Evolutionary conservation across 1,140 invertebrate genomes (phyloP).

Genomic region (Melanaphis sacchari): DNA sequence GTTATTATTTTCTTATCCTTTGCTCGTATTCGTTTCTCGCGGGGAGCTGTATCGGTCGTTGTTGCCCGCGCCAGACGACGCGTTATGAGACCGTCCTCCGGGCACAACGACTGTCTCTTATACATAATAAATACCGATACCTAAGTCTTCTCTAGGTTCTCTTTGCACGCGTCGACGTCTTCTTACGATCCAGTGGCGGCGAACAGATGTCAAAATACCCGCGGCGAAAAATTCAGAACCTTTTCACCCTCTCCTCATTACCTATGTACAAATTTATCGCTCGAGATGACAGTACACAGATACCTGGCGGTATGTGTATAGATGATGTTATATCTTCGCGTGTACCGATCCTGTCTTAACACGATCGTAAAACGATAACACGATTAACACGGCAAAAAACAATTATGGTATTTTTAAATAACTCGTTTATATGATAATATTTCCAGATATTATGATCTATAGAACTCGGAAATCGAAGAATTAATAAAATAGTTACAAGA

Average conservation of each 20-base stretch:
- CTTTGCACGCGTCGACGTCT: background rate
- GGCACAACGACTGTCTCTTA: background rate
- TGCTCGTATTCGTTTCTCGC: background rate
- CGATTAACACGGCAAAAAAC: background rate
- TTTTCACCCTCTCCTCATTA: no score
- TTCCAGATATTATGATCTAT: no score
- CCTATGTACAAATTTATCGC: background rate
- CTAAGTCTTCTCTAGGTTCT: background rate
- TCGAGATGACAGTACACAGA: background rate
- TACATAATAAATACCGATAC: background rate
- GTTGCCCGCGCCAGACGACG: background rate
- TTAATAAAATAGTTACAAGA: background rate
- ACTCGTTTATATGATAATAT: background rate
- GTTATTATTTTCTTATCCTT: constrained; percentile 11
- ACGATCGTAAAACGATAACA: background rate
- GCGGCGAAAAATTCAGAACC: background rate
- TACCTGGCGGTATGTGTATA: background rate
- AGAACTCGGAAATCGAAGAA: background rate
- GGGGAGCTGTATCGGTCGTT: background rate
- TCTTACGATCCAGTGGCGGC: background rate
- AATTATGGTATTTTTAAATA: background rate
- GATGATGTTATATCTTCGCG: background rate
- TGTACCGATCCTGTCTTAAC: background rate
- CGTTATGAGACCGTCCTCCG: background rate
- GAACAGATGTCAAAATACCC: background rate